phyloP scores from a whole-genome alignment of 2,888 invertebrate species.

The Augiades crinisus region DNA sequence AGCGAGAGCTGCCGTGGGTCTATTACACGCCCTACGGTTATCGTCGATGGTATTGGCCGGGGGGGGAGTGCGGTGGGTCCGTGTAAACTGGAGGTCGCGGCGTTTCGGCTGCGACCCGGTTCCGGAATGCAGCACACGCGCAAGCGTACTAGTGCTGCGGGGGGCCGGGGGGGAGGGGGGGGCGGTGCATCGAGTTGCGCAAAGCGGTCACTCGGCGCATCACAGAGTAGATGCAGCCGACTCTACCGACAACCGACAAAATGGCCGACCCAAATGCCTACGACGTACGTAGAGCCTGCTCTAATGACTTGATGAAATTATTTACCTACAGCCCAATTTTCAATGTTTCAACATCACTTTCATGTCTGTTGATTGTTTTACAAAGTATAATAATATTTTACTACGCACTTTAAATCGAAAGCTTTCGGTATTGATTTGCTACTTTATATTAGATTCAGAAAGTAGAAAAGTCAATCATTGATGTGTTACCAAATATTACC shows the following conservation, averaged over 20 bases:
- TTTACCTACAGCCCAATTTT: not conserved
- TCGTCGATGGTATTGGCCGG: constrained; percentile 26
- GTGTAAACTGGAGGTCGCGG: constrained; percentile 46
- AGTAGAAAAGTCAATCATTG: no score
- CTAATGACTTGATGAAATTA: no score
- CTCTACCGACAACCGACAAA: constrained; percentile 5
- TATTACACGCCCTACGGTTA: constrained; percentile 39
- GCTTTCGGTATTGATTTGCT: no score
- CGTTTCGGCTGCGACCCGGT: constrained; percentile 78
- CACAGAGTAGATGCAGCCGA: constrained; percentile 22
- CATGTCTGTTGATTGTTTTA: not conserved
- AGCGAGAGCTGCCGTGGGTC: constrained; percentile 45
- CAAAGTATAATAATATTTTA: no score
- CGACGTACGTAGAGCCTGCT: not conserved
- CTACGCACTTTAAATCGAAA: not conserved
- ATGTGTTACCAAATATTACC: no score
- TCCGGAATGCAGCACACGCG: constrained; percentile 77
- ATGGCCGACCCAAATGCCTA: constrained; percentile 13
- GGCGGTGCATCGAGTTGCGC: constrained; percentile 77
- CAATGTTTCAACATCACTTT: not conserved
- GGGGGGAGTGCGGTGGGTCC: constrained; percentile 52
- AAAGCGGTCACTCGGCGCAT: constrained; percentile 46
- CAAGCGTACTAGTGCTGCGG: constrained; percentile 60
- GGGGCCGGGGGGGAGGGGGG: constrained; percentile 38
- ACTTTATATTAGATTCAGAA: no score